Evolutionary conservation across 2,113 vertebrate genomes (phyloP), one percentile per base, ranked within the genome.

Genomic region (Cyphomyrus discorhynchus): DNA sequence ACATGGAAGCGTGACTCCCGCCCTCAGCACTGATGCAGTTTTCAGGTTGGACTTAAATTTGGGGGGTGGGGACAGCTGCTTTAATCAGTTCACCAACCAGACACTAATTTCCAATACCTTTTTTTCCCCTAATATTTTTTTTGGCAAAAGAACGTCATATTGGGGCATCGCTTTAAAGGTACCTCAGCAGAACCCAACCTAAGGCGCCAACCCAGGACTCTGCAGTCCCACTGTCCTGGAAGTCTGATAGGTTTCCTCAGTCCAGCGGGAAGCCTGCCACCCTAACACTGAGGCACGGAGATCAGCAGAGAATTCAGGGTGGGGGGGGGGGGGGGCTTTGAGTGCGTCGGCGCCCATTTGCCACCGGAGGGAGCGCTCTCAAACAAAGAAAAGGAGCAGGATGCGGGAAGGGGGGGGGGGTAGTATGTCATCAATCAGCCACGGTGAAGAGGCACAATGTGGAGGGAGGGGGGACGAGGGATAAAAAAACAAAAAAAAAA

Each of bases 401-500:
- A 39, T 10, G 5, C 15, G 35, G 27, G 70, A 39, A 19, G 24
- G 47, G 53, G 45, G 39, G 42, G 87, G 6, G 21, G 49, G 52
- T 56, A 56, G 53, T 56, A 56, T 56, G 53, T 56, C 53, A 56
- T 56, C 5, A 56, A 56, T 56, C 53, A 56, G 53, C 53, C 53
- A 56, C 53, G 19, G 19, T 56, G 19, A 5, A 56, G 52, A 24
- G 53, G 53, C 53, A 56, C 19, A 56, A 56, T 56, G 53, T 56
- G 53, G 53, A 7, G 19, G 19, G 53, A 21, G 53, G 19, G 96
- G 94, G 94, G 5, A 31, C 7, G n/a, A 9, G 42, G 42, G 62
- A 74, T 47, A 2, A 4, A 24, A 35, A 42, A 39, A 3, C 47
- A 17, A 49, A 39, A 58, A 58, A 17, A 49, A 39, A 58, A 58